phyloP scores from a whole-genome alignment of 2,113 vertebrate species.

The Microcebus jonahi region DNA sequence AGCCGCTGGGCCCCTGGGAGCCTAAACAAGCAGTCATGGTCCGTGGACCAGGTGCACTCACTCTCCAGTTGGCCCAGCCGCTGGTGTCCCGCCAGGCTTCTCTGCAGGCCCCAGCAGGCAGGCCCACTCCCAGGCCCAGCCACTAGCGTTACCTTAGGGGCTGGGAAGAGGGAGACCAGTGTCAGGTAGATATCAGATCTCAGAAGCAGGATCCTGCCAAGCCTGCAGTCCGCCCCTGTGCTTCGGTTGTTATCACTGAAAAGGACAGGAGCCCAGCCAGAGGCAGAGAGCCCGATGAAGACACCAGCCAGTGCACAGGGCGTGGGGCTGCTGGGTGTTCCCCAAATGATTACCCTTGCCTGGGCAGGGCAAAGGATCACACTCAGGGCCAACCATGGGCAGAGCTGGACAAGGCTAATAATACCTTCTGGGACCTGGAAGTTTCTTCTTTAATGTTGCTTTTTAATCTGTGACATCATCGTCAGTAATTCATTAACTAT shows the following conservation, averaged over 20 bases:
- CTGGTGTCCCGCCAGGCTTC: too few relatives aligned
- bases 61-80: background rate
- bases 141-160: background rate
- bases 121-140: background rate
- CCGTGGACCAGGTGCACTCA: background rate
- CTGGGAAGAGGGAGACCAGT: fast-evolving
- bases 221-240: background rate
- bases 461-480: slow-evolving; percentile 39
- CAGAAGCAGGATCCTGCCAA: background rate
- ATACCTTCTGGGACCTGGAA: background rate
- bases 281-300: background rate
- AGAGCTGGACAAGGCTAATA: background rate
- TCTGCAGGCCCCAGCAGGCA: background rate
- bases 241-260: slow-evolving; percentile 12
- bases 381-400: background rate
- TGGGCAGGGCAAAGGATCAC: background rate
- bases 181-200: background rate
- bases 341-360: background rate
- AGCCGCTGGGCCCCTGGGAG: background rate
- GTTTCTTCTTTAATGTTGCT: slow-evolving; percentile 20
- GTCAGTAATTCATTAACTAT: slow-evolving; percentile 60
- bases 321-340: background rate
- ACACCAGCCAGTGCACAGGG: background rate
- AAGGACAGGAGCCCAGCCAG: background rate
- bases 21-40: background rate